Conservation (phyloP, 2,797 vertebrate species). For the Ambastaia sidthimunki region DNA sequence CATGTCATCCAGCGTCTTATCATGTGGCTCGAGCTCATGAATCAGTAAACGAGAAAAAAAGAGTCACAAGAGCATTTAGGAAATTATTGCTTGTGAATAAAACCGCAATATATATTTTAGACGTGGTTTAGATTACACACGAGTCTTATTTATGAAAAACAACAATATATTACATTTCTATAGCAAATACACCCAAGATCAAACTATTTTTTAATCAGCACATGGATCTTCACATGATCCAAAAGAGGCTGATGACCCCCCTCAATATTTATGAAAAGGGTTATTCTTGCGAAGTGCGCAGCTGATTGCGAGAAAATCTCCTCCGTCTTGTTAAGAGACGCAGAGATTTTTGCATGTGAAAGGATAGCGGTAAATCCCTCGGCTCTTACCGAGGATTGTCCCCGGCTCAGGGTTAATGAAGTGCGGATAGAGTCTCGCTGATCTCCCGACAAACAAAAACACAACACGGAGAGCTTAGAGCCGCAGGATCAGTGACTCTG, state of each 20-base stretch:
- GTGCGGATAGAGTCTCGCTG: constrained; percentile 93
- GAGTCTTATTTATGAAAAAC: too few species aligned
- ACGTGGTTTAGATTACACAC: too few species aligned
- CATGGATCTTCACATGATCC: constrained; percentile 75
- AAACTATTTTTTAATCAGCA: constrained; percentile 73
- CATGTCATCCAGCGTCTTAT: constrained; percentile 65
- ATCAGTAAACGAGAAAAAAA: constrained; percentile 2
- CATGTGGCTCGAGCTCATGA: constrained; percentile 1
- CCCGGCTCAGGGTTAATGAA: constrained; percentile 98
- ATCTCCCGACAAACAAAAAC: constrained; percentile 89
- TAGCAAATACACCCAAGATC: constrained; percentile 52
- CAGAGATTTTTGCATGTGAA: constrained; percentile 91
- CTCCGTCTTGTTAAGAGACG: constrained; percentile 76
- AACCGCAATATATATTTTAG: too few species aligned
- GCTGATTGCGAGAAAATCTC: constrained; percentile 81
- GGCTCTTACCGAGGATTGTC: constrained; percentile 82
- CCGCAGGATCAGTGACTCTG: constrained; percentile 96
- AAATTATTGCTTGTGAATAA: not conserved
- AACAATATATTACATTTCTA: not conserved
- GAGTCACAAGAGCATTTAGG: not conserved
- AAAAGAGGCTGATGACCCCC: constrained; percentile 67
- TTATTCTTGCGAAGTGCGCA: constrained; percentile 83
- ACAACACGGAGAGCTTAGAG: constrained; percentile 90
- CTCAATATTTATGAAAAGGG: constrained; percentile 65
- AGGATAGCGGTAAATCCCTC: constrained; percentile 88